A percentile compares a stretch with the other conserved stretches of the same genome.
These are phyloP conservation scores for Enteromius mattozi DNA, from an alignment of 2,797 vertebrate genomes.

Conservation along the genomic window DNA sequence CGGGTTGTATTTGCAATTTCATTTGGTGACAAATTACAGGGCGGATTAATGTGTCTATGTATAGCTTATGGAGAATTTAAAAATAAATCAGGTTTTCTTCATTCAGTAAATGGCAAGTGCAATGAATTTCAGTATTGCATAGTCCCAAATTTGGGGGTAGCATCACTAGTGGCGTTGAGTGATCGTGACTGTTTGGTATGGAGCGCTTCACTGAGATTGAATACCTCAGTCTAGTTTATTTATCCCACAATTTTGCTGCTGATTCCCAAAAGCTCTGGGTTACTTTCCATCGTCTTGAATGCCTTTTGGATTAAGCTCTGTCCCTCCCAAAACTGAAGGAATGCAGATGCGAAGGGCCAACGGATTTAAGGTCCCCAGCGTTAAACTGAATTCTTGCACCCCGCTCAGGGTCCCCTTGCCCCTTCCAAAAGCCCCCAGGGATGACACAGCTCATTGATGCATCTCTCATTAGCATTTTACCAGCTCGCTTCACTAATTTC, in stretches of 20 bases:
- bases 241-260: conserved; percentile 36
- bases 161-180: not conserved
- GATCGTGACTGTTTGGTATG: not conserved
- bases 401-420: conserved; percentile 64
- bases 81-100: not conserved
- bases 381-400: conserved; percentile 62
- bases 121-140: not conserved
- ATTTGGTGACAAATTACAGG: not conserved
- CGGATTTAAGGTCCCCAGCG: conserved; percentile 62
- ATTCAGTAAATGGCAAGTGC: not conserved
- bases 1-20: not conserved
- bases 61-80: not conserved
- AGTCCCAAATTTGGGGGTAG: not conserved
- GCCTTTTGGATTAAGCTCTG: conserved; percentile 50
- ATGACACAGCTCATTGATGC: conserved; percentile 92
- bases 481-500: conserved; percentile 83
- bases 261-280: conserved; percentile 37
- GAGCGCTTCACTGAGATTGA: not conserved
- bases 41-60: not conserved
- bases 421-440: conserved; percentile 62
- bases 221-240: conserved; percentile 30
- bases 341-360: conserved; percentile 64
- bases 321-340: conserved; percentile 64
- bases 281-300: conserved; percentile 47
- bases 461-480: conserved; percentile 91